Percentiles rank a stretch among this genome's conserved stretches.
Evolutionary conservation across 1,140 invertebrate genomes (phyloP).

Genomic region (Philotrypesis tridentata): DNA sequence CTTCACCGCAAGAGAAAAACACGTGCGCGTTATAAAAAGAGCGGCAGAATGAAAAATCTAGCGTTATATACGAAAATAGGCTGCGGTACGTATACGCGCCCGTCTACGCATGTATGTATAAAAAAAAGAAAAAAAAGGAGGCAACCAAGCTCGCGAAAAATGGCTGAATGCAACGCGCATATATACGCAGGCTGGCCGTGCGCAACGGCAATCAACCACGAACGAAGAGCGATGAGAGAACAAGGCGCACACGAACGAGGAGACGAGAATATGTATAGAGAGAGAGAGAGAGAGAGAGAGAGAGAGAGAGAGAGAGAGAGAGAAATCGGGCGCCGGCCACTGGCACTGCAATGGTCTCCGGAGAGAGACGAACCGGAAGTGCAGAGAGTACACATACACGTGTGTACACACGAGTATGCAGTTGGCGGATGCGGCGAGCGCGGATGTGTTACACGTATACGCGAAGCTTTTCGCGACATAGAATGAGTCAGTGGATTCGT

Average conservation of each 20-base stretch:
- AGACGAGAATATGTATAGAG: background rate
- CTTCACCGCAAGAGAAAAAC: background rate
- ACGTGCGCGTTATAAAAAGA: background rate
- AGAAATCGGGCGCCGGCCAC: background rate
- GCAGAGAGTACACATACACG: background rate
- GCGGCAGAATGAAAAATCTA: background rate
- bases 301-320: background rate
- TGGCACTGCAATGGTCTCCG: background rate
- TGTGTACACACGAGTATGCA: background rate
- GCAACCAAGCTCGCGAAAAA: background rate
- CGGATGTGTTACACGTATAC: background rate
- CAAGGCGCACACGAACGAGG: background rate
- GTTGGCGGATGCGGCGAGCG: background rate
- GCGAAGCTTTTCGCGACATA: background rate
- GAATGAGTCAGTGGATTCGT: background rate
- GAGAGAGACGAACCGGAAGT: background rate
- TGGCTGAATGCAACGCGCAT: background rate
- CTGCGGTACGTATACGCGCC: background rate
- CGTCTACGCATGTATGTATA: background rate
- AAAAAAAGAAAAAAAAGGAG: background rate
- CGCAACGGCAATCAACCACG: conserved; percentile 7
- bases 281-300: too few species aligned
- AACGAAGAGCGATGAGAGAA: conserved; percentile 30
- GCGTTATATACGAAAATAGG: background rate
- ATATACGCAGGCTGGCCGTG: background rate